A percentile compares a stretch with the other conserved stretches of the same genome.
Evolutionary conservation across 1,140 invertebrate species (phyloP).

Genomic region (Wasmannia auropunctata): DNA sequence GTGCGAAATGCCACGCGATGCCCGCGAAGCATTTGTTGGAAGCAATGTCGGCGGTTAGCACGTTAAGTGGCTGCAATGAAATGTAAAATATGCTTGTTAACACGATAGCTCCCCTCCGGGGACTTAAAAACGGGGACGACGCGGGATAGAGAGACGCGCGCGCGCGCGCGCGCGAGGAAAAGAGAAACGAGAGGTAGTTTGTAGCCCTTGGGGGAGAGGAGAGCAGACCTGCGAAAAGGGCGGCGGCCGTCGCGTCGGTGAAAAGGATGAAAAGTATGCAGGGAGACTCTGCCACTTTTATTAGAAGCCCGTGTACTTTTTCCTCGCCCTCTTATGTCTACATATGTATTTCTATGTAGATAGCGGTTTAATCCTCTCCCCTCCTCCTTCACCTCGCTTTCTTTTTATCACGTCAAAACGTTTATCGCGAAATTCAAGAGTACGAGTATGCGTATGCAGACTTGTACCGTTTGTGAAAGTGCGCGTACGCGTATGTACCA

Average conservation of each 20-base stretch:
- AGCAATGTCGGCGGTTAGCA: conserved; percentile 69
- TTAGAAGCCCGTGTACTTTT: conserved; percentile 61
- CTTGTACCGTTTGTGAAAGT: neutral
- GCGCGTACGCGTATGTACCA: neutral
- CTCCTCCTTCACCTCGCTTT: neutral
- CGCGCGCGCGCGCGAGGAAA: neutral
- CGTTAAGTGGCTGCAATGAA: conserved; percentile 83
- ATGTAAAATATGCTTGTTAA: conserved; percentile 84
- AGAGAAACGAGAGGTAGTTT: conserved; percentile 25
- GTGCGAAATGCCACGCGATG: conserved; percentile 64
- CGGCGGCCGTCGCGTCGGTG: neutral
- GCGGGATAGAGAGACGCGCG: neutral
- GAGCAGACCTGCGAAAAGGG: neutral
- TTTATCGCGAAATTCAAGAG: neutral
- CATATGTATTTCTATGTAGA: neutral
- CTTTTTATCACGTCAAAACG: neutral
- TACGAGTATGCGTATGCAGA: neutral
- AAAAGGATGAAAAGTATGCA: conserved; percentile 36
- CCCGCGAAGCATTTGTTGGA: conserved; percentile 29
- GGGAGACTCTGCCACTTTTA: conserved; percentile 69
- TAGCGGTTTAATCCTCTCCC: neutral
- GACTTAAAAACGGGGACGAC: conserved; percentile 38
- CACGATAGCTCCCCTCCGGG: conserved; percentile 52
- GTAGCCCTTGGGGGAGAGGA: neutral
- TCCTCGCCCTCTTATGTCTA: neutral